Base-by-base conservation (phyloP, 2,888 invertebrate genomes). In the Tipula confusa region DNA sequence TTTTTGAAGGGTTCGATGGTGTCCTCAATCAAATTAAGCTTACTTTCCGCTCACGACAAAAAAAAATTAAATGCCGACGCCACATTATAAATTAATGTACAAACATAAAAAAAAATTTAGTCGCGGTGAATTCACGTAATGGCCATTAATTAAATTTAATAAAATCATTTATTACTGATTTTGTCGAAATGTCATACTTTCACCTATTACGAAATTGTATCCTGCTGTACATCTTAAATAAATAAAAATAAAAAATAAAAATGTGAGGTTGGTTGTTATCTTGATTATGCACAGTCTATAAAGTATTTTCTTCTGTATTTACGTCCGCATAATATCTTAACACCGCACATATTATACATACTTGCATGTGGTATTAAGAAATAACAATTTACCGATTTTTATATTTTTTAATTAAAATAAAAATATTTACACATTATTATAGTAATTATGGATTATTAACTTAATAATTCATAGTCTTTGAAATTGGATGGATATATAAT, bases 371-470 rank as follows among this genome's bases (percentile, higher is more conserved):
- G 24, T 64, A 64, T 64, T 64, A 64, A 64, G 64, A 64, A 64
- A 64, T 64, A 64, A 64, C 64, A 64, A 64, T 64, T 43, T 43
- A 43, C 43, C 43, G 43, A 43, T 43, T 24, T 64, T 64, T 43
- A 15, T 43, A 15, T 24, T 64, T 64, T 64, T 64, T 64, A 64
- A 64, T 64, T 64, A 64, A 64, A 64, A 64, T 64, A 64, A 64
- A 24, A 64, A 64, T 64, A 64, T 64, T 64, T 64, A 64, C 64
- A 64, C 64, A 64, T 64, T 64, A 64, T 64, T 64, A 64, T 24
- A 64, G 64, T 64, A 64, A 64, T 64, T 64, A 64, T 64, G 64
- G 64, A 64, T 64, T 64, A 64, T 64, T 64, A 64, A 64, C 64
- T 64, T 64, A n/a, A 24, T 64, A 64, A 24, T 64, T 64, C 64